A percentile compares a stretch with the other conserved stretches of the same genome.
These are phyloP conservation scores for Blastobasis lacticolella DNA, from an alignment of 2,888 invertebrate species.

Conservation along the genomic window DNA sequence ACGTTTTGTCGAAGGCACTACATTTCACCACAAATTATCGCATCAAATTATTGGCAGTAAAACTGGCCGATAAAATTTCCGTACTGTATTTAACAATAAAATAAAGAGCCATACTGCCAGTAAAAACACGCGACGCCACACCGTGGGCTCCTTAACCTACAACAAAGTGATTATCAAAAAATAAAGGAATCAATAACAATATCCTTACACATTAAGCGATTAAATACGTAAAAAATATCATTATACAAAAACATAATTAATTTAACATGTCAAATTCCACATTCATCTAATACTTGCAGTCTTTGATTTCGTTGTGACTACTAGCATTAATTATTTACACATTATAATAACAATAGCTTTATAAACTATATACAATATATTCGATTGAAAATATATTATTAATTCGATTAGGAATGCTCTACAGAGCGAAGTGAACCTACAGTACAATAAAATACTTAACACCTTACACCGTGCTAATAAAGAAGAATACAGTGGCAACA, in stretches of 20 bases:
- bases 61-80: too few species aligned
- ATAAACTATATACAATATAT: slow-evolving; percentile 56
- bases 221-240: slow-evolving; percentile 58
- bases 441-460: slow-evolving; percentile 10
- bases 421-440: slow-evolving; percentile 42
- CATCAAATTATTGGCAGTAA: too few species aligned
- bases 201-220: slow-evolving; percentile 38
- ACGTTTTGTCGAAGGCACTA: slow-evolving; percentile 67
- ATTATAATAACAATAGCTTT: too few species aligned
- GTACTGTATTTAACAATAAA: slow-evolving; percentile 3
- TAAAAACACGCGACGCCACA: slow-evolving; percentile 2
- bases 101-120: slow-evolving; percentile 10
- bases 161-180: slow-evolving; percentile 65
- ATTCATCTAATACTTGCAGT: slow-evolving; percentile 56
- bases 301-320: slow-evolving; percentile 73
- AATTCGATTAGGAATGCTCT: slow-evolving; percentile 59
- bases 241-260: slow-evolving; percentile 30
- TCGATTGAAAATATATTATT: slow-evolving; percentile 47
- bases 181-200: slow-evolving; percentile 60
- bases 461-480: slow-evolving; percentile 51
- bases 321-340: slow-evolving; percentile 36
- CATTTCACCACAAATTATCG: slow-evolving; percentile 12
- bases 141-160: slow-evolving; percentile 20
- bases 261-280: slow-evolving; percentile 50
- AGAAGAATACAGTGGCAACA: slow-evolving; percentile 45